These are phyloP conservation scores for Crax fasciolata DNA, from an alignment of 2,797 vertebrate species.

Conservation along the genomic window DNA sequence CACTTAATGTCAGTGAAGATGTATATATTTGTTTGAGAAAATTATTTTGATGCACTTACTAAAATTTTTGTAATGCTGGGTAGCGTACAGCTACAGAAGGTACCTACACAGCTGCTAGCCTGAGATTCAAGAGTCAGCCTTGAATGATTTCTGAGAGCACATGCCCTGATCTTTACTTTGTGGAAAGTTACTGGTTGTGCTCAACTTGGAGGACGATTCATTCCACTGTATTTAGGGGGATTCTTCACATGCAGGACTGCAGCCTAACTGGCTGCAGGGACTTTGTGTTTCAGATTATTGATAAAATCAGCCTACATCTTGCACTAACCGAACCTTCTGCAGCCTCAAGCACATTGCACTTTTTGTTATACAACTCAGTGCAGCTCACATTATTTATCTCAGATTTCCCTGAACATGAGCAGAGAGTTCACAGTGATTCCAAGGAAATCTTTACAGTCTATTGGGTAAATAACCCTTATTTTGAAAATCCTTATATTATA, in stretches of 20 bases:
- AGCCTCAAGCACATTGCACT: not conserved
- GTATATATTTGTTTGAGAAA: not conserved
- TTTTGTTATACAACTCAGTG: not conserved
- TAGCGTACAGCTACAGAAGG: not conserved
- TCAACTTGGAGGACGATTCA: not conserved
- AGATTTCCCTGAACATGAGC: not conserved
- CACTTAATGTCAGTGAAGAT: fast-evolving
- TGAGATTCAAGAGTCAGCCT: not conserved
- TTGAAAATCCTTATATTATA: conserved; percentile 11
- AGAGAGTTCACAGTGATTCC: not conserved
- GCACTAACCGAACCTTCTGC: not conserved
- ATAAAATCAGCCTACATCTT: not conserved
- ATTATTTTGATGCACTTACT: not conserved
- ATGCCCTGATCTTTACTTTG: not conserved
- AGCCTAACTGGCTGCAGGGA: not conserved
- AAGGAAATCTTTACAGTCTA: not conserved
- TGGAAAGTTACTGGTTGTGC: not conserved
- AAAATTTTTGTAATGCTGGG: not conserved
- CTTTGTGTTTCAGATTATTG: not conserved
- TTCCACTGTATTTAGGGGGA: not conserved
- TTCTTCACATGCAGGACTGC: not conserved
- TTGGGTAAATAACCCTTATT: conserved; percentile 27
- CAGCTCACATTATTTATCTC: not conserved
- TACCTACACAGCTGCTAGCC: not conserved
- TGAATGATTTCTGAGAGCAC: not conserved